Conservation (phyloP, 2,797 vertebrate genomes). For the Lophura swinhoii region DNA sequence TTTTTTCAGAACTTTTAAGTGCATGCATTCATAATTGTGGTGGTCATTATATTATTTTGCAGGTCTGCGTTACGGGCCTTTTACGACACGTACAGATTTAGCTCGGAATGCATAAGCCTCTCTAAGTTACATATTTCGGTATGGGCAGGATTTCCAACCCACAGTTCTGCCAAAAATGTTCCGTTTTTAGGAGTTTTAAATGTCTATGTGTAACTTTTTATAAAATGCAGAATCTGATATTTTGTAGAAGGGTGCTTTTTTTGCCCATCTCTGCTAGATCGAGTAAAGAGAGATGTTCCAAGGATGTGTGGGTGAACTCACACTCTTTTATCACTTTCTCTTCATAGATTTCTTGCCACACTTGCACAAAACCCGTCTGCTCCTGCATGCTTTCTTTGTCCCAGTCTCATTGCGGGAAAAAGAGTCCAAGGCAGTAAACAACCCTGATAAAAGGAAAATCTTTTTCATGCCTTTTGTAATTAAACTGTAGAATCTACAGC, state of each 20-base stretch:
- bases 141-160: conserved; percentile 15
- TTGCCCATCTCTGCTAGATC: background rate
- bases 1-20: background rate
- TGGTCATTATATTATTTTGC: background rate
- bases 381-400: conserved; percentile 2
- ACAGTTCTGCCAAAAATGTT: background rate
- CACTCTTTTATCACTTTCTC: background rate
- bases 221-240: background rate
- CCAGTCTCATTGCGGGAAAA: background rate
- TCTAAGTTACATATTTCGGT: background rate
- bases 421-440: background rate
- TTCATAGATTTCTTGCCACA: background rate
- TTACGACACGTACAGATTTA: background rate
- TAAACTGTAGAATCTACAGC: background rate
- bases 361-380: background rate
- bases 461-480: background rate
- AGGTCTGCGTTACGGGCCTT: background rate
- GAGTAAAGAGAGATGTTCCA: background rate
- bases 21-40: background rate
- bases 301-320: background rate
- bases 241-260: background rate
- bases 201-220: background rate
- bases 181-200: background rate
- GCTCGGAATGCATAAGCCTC: background rate
- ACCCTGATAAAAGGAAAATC: background rate